Conservation (phyloP, 2,113 vertebrate species). For the Manacus vitellinus region DNA sequence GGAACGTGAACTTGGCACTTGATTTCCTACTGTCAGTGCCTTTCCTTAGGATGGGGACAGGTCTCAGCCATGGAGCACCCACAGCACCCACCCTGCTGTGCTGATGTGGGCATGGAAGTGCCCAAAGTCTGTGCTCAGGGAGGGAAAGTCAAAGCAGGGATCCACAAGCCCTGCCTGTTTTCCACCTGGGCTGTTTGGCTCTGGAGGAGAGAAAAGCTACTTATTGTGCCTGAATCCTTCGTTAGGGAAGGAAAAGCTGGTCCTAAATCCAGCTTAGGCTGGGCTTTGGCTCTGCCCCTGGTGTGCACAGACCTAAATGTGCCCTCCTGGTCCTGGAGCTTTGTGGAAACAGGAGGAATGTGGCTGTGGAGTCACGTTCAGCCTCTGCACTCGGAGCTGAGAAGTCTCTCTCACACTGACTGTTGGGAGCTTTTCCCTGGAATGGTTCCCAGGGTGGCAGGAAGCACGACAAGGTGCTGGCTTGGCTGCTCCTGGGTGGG, state of each 20-base stretch:
- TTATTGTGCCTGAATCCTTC: rapidly evolving
- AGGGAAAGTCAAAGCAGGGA: not conserved
- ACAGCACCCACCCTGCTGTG: not conserved
- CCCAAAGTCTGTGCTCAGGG: not conserved
- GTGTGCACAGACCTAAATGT: not conserved
- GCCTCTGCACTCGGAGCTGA: not conserved
- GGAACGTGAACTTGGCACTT: not conserved
- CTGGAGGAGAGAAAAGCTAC: rapidly evolving
- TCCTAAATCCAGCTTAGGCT: too few relatives aligned
- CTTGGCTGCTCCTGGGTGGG: not conserved
- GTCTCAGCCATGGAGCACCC: rapidly evolving
- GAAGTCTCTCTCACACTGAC: not conserved
- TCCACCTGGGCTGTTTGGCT: not conserved
- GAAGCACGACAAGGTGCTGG: not conserved
- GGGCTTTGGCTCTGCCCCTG: not conserved
- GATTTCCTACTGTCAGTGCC: not conserved
- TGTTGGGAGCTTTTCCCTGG: not conserved
- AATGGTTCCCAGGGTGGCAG: not conserved
- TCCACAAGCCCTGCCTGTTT: not conserved
- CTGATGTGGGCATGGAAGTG: not conserved
- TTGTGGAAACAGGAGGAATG: not conserved
- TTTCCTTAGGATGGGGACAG: not conserved
- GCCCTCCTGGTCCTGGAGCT: not conserved
- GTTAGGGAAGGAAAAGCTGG: not conserved
- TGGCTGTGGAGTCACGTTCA: not conserved